phyloP scores from a whole-genome alignment of 1,140 invertebrate genomes.

The Centruroides vittatus region DNA sequence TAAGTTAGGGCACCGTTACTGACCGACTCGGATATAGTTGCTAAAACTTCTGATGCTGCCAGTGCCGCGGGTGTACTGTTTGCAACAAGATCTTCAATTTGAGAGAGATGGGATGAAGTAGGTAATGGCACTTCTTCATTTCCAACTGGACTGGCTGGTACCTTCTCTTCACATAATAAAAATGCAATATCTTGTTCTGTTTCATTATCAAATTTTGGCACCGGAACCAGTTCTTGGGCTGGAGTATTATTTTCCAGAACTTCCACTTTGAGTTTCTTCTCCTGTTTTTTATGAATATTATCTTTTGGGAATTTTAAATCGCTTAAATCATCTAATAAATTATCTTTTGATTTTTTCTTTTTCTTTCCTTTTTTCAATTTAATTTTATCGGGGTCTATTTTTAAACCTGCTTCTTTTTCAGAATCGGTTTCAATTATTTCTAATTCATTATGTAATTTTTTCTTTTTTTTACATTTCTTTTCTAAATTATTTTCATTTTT shows the following conservation, averaged over 20 bases:
- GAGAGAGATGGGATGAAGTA: too few species aligned
- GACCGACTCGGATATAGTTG: too few species aligned
- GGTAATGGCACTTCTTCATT: not conserved
- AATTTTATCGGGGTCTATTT: slow-evolving; percentile 8
- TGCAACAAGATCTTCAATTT: too few species aligned
- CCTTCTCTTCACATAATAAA: slow-evolving; percentile 72
- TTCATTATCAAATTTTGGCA: slow-evolving; percentile 3
- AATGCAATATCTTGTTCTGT: slow-evolving; percentile 13
- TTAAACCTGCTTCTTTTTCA: slow-evolving; percentile 4
- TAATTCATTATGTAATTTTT: slow-evolving; percentile 7
- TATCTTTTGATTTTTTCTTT: slow-evolving; percentile 12
- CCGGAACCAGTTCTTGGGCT: not conserved
- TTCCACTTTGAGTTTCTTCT: slow-evolving; percentile 13
- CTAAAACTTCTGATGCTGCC: too few species aligned
- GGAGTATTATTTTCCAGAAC: not conserved
- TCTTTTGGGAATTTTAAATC: too few species aligned
- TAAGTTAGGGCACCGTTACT: too few species aligned
- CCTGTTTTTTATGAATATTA: slow-evolving; percentile 3
- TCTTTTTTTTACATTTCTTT: slow-evolving; percentile 17
- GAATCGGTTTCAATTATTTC: slow-evolving; percentile 14
- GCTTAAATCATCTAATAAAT: not conserved
- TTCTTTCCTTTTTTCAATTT: slow-evolving; percentile 11
- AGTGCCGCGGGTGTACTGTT: too few species aligned
- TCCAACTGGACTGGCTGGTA: slow-evolving; percentile 28
- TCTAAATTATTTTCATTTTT: slow-evolving; percentile 12